Conservation (phyloP, 2,888 invertebrate genomes). For the Drosophila histrio region DNA sequence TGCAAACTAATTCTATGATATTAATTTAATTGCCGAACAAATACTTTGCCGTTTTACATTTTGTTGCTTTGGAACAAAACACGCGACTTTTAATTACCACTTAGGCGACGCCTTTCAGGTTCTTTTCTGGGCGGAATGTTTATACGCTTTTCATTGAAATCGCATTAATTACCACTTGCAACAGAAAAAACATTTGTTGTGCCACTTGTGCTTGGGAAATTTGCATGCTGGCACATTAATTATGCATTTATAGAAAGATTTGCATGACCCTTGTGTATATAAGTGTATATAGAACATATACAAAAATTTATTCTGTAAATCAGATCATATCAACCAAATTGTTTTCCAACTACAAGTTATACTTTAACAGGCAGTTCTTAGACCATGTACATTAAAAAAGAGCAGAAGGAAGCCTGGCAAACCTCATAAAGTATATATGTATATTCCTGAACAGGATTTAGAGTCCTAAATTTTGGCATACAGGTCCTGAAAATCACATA, state of each 20-base stretch:
- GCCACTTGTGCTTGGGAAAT: constrained; percentile 36
- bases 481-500: too few relatives aligned
- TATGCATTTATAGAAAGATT: constrained; percentile 5
- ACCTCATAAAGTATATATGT: too few relatives aligned
- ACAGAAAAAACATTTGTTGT: constrained; percentile 21
- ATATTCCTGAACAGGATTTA: too few relatives aligned
- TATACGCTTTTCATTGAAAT: constrained; percentile 21
- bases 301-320: background rate
- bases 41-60: constrained; percentile 5
- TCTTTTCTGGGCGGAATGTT: constrained; percentile 22
- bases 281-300: background rate
- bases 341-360: background rate
- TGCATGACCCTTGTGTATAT: background rate
- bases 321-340: background rate
- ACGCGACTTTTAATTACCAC: constrained; percentile 53
- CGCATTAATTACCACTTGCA: constrained; percentile 24
- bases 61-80: background rate
- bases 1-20: constrained; percentile 42
- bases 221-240: constrained; percentile 36
- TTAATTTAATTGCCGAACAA: constrained; percentile 44
- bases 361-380: background rate
- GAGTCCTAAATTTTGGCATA: too few relatives aligned
- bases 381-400: too few relatives aligned
- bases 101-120: background rate
- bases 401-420: too few relatives aligned